phyloP scores from a whole-genome alignment of 2,888 invertebrate species.

The Drosophila niveifrons region DNA sequence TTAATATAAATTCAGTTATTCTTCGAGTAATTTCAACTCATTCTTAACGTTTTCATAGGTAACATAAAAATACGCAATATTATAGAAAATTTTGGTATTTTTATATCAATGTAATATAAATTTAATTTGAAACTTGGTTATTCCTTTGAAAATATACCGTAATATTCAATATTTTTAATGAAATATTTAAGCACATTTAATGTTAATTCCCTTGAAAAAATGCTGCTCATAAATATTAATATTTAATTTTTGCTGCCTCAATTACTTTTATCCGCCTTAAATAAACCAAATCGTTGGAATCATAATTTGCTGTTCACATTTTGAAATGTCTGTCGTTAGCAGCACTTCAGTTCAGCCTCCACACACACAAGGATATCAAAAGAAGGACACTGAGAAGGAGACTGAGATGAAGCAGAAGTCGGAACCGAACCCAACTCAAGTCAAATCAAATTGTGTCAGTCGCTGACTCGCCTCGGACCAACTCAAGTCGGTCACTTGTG shows the following conservation, averaged over 20 bases:
- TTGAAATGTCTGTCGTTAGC: slow-evolving; percentile 43
- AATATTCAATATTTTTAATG: neutral
- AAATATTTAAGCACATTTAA: neutral
- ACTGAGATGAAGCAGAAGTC: neutral
- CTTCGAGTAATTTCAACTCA: too few relatives aligned
- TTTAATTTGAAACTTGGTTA: too few relatives aligned
- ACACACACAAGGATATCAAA: slow-evolving; percentile 12
- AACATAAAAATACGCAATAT: too few relatives aligned
- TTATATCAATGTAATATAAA: too few relatives aligned
- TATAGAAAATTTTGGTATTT: too few relatives aligned
- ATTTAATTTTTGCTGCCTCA: slow-evolving; percentile 5
- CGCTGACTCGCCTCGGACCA: slow-evolving; percentile 20
- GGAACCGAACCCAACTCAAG: slow-evolving; percentile 44
- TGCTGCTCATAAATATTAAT: neutral
- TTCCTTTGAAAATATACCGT: too few relatives aligned
- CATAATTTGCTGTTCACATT: slow-evolving; percentile 19
- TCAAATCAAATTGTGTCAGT: slow-evolving; percentile 67
- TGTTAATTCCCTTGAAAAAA: neutral
- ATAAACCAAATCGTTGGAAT: slow-evolving; percentile 13
- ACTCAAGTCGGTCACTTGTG: slow-evolving; percentile 11
- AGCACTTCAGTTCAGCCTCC: slow-evolving; percentile 31
- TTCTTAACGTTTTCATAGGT: too few relatives aligned
- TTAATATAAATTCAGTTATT: too few relatives aligned
- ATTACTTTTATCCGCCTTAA: slow-evolving; percentile 3
- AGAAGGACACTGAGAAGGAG: neutral